Conservation (phyloP, 2,113 vertebrate species). For the Anseranas semipalmata region DNA sequence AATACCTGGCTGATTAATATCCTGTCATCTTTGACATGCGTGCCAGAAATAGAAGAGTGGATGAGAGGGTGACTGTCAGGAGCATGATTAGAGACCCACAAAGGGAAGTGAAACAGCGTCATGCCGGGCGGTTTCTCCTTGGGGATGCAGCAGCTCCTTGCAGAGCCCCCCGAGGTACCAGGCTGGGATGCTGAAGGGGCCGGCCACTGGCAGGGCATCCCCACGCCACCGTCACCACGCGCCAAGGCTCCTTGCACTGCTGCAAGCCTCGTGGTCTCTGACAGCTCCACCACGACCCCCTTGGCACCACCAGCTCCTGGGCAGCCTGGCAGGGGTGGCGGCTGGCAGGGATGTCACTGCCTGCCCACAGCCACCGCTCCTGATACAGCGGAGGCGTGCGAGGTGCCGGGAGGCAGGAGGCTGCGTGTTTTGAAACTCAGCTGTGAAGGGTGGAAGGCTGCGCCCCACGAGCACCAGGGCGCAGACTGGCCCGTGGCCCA, state of each 20-base stretch:
- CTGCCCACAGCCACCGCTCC: not conserved
- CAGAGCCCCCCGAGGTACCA: not conserved
- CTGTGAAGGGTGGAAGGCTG: not conserved
- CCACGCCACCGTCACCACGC: rapidly evolving
- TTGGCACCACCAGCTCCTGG: not conserved
- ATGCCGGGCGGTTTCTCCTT: not conserved
- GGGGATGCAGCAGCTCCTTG: not conserved
- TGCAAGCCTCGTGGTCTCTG: too few relatives aligned
- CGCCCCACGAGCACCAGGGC: not conserved
- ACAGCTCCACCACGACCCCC: not conserved
- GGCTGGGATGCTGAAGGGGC: not conserved
- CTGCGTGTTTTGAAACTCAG: not conserved
- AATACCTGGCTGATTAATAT: constrained; percentile 2
- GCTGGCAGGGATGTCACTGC: not conserved
- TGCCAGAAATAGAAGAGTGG: not conserved
- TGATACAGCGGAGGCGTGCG: not conserved
- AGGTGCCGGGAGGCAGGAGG: not conserved
- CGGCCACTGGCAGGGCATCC: not conserved
- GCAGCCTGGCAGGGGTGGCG: rapidly evolving
- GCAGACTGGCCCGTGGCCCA: not conserved
- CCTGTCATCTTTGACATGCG: not conserved
- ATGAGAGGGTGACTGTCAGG: constrained; percentile 18
- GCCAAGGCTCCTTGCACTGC: too few relatives aligned
- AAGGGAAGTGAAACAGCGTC: not conserved
- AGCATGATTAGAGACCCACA: not conserved